Conservation (phyloP, 2,888 invertebrate genomes). For the Ophion ellenae region DNA sequence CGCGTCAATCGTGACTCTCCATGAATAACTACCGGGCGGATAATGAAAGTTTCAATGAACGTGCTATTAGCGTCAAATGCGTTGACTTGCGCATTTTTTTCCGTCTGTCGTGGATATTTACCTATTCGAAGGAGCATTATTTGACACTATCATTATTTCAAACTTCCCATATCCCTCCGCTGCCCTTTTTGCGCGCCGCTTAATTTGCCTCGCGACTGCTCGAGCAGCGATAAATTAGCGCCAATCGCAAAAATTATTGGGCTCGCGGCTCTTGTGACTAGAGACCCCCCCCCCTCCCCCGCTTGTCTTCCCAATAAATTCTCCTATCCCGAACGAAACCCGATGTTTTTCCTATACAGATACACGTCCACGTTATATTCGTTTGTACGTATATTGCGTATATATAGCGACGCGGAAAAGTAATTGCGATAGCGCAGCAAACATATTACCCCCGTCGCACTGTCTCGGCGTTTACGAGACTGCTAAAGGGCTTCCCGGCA, state of each 20-base stretch:
- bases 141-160: too few relatives aligned
- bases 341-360: slow-evolving; percentile 1
- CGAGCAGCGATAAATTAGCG: slow-evolving; percentile 50
- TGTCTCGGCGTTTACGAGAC: slow-evolving; percentile 59
- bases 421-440: slow-evolving; percentile 69
- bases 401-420: slow-evolving; percentile 55
- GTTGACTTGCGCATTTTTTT: too few relatives aligned
- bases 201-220: not conserved
- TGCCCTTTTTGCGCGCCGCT: not conserved
- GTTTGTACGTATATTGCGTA: not conserved
- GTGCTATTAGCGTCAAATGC: too few relatives aligned
- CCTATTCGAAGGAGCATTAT: too few relatives aligned
- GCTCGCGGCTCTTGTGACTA: slow-evolving; percentile 42
- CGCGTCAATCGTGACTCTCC: too few relatives aligned
- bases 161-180: too few relatives aligned
- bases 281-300: slow-evolving; percentile 5
- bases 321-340: not conserved
- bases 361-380: too few relatives aligned
- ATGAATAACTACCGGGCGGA: too few relatives aligned
- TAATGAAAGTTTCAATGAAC: too few relatives aligned
- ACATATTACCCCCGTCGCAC: slow-evolving; percentile 68
- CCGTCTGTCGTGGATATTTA: too few relatives aligned
- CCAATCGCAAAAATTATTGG: slow-evolving; percentile 67
- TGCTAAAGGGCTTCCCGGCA: slow-evolving; percentile 66
- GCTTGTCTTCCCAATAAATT: slow-evolving; percentile 29